phyloP scores from a whole-genome alignment of 2,113 vertebrate genomes.

The Vidua macroura region DNA sequence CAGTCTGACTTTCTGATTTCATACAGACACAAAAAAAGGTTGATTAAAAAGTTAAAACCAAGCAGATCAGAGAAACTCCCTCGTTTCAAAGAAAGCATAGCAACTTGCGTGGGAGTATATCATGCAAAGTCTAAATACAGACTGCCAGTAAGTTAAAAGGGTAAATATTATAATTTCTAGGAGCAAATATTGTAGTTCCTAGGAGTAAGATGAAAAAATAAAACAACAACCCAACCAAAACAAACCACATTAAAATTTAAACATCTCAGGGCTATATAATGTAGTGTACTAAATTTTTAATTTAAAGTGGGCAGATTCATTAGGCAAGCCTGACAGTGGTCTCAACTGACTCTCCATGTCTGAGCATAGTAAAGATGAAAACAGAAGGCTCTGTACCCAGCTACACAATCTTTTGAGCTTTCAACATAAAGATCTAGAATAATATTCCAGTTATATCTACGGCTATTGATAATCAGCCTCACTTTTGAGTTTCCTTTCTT shows the following conservation, averaged over 20 bases:
- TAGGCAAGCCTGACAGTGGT: slow-evolving; percentile 1
- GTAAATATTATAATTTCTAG: slow-evolving; percentile 32
- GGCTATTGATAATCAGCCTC: background rate
- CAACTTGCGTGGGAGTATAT: background rate
- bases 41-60: background rate
- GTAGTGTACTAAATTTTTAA: slow-evolving; percentile 46
- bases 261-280: slow-evolving; percentile 3
- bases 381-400: background rate
- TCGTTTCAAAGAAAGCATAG: background rate
- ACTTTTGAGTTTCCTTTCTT: background rate
- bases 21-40: background rate
- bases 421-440: background rate
- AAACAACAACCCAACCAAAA: background rate
- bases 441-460: background rate
- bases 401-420: background rate
- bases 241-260: slow-evolving; percentile 52
- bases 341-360: background rate
- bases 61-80: background rate
- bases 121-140: background rate
- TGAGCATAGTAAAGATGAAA: background rate
- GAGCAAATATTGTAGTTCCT: slow-evolving; percentile 33
- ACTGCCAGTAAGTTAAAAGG: background rate
- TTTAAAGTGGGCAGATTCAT: slow-evolving; percentile 13
- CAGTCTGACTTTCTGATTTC: background rate
- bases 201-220: background rate